Percentiles rank a stretch among this genome's conserved stretches.
Conservation (phyloP, 1,140 invertebrate species). For the Ephestia elutella region DNA sequence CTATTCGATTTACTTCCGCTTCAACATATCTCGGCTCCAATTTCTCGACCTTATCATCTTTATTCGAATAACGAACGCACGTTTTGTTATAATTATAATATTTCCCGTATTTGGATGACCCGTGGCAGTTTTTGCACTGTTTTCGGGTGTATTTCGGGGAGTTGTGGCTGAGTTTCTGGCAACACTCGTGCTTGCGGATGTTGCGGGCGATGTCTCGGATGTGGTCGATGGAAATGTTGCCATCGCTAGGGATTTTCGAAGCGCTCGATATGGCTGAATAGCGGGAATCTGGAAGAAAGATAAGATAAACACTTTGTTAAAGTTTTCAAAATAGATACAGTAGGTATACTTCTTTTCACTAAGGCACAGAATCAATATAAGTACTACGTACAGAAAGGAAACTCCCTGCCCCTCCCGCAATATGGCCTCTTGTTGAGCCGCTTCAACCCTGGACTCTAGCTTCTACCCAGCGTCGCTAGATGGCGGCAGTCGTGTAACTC, state of each 20-base stretch:
- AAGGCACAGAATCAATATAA: too few relatives aligned
- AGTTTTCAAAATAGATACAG: neutral
- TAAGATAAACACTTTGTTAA: neutral
- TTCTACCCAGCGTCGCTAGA: too few relatives aligned
- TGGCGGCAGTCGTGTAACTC: conserved; percentile 17
- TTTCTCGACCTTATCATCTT: conserved; percentile 52
- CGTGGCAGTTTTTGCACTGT: conserved; percentile 66
- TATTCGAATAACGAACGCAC: conserved; percentile 55
- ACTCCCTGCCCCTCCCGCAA: too few relatives aligned
- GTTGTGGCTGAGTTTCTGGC: conserved; percentile 63
- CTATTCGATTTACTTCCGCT: conserved; percentile 28
- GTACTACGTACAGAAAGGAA: too few relatives aligned
- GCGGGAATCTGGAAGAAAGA: conserved; percentile 51
- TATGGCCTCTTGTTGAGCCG: too few relatives aligned
- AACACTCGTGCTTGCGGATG: conserved; percentile 62
- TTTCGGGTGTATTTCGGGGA: conserved; percentile 66
- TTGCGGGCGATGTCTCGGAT: conserved; percentile 66
- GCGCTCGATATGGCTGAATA: conserved; percentile 61
- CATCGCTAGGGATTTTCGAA: conserved; percentile 64
- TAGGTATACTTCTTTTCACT: neutral
- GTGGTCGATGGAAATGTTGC: conserved; percentile 64
- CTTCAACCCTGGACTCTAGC: too few relatives aligned
- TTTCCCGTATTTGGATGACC: conserved; percentile 60
- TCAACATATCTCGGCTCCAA: conserved; percentile 44
- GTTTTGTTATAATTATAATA: conserved; percentile 72